Base-by-base conservation (phyloP, 1,140 invertebrate genomes). In the Drosophila teissieri region DNA sequence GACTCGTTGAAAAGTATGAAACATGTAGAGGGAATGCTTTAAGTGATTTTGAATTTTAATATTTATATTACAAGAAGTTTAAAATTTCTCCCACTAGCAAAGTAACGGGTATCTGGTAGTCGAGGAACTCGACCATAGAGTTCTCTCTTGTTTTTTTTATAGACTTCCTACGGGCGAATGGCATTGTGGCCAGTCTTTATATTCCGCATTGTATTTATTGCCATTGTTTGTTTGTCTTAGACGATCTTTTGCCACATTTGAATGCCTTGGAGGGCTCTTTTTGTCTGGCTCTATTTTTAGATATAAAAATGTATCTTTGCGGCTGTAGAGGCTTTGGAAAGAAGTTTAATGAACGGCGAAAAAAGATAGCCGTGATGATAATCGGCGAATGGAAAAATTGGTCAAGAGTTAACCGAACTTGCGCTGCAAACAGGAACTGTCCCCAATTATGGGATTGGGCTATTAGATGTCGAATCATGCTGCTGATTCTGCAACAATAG, bases 381-480 rank as follows among this genome's bases (percentile, higher is more conserved):
- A 46, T 44, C 46, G 37, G 36, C 44, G 62, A 75, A 65, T 64
- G 61, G 27, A 36, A 75, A 75, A 75, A 56, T 75, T 75, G 72
- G 72, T 67, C 60, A 75, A 67, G 34, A 75, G 72, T 57, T 70
- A 31, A 42, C 61, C 46, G 61, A 68, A 53, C 46, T 14, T 45
- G 12, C 36, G 31, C 17, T 24, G 17, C 4, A 27, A 40, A 51
- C 68, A 70, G 68, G 68, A 70, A 70, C 68, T 70, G 64, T 70
- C 68, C 68, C 68, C 68, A 46, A 70, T 70, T 46, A 65, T 42
- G 61, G 39, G 40, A 45, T 56, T 56, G 34, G 11, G 19, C 1
- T 11, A 11, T 40, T 48, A 63, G 74, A 44, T 86, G 81, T 27
- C 57, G 63, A 86, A 48, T 85, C 82, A 86, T 58, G 64, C 51